Base-by-base conservation (phyloP, 1,140 invertebrate species). In the Bombus confusus region DNA sequence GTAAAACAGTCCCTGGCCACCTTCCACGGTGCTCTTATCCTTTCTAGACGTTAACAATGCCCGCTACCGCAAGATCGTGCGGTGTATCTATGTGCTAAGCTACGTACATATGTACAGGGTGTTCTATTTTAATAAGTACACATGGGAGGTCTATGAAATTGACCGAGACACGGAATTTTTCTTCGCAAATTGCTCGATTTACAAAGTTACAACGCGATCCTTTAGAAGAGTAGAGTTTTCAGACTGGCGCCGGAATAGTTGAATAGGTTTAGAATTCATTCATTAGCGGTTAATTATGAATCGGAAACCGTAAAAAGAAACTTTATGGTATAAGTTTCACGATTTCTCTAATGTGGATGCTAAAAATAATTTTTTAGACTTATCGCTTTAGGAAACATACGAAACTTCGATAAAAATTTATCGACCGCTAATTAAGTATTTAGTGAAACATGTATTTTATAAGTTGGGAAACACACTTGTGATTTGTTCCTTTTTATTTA, bases 1-100 rank as follows among this genome's bases (percentile, higher is more conserved):
- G 82, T 90, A 90, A 90, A 90, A 90, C 88, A 87, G 87, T 72
- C 59, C 57, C 66, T 73, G 87, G 62, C 78, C 76, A 72, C 73
- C 85, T 74, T 90, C 85, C 80, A 87, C 64, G 64, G 68, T 52
- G 80, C 80, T 88, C 88, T 90, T 90, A 90, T 90, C 86, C 88
- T 72, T 85, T 72, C 82, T 71, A 72, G 73, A 85, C 85, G 87
- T 86, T 88, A 89, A 89, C 88, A 89, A 83, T 88, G 87, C 87
- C 84, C 78, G 59, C 82, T 77, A 66, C 76, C 87, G 57, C 41
- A 68, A 72, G 75, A 80, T 84, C 47, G 59, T 80, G 69, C 86
- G 57, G 41, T 43, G 82, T 72, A 76, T 78, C 82, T 78, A 87
- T 68, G 47, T 43, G 79, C 62, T 28, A 59, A 15, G 25, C 4